phyloP scores from a whole-genome alignment of 2,113 vertebrate genomes.

The Protobothrops flavoviridis region DNA sequence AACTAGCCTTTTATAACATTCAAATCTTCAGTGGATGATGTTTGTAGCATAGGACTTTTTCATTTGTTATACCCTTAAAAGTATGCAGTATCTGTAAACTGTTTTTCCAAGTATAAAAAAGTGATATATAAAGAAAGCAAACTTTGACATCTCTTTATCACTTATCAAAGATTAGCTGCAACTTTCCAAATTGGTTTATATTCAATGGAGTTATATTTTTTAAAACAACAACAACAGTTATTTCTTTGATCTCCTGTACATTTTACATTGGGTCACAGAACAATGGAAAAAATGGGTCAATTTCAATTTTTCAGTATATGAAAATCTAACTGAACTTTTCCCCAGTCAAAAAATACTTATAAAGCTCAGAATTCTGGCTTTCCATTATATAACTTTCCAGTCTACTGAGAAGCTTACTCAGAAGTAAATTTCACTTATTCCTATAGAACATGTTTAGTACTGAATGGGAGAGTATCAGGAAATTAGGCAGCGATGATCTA shows the following conservation, averaged over 20 bases:
- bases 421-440: background rate
- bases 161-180: background rate
- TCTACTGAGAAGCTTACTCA: background rate
- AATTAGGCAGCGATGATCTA: background rate
- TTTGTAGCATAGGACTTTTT: background rate
- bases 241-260: background rate
- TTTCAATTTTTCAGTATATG: background rate
- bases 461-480: background rate
- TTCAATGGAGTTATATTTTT: background rate
- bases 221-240: background rate
- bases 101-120: background rate
- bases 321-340: background rate
- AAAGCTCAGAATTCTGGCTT: background rate
- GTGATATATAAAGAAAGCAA: background rate
- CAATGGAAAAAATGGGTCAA: background rate
- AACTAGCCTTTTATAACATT: background rate
- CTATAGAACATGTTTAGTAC: background rate
- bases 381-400: background rate
- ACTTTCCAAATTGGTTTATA: background rate
- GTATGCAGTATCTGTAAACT: background rate
- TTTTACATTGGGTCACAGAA: background rate
- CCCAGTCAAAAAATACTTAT: background rate
- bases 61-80: background rate
- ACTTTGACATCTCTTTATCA: background rate
- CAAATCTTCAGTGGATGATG: background rate